These are phyloP conservation scores for Petroica traversi DNA, from an alignment of 2,113 vertebrate species.

Conservation along the genomic window DNA sequence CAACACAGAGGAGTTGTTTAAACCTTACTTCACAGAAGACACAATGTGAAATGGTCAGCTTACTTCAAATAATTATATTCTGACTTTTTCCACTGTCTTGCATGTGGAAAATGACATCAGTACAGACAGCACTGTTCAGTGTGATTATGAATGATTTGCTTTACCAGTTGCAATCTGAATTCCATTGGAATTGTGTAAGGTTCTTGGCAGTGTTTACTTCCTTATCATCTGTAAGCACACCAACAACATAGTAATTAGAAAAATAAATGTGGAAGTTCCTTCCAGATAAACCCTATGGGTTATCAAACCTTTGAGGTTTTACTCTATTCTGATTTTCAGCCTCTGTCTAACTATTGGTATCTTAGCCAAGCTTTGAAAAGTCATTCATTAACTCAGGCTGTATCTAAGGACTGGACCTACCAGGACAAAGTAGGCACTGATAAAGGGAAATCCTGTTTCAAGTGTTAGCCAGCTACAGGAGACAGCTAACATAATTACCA, in stretches of 20 bases:
- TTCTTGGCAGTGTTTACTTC: not conserved
- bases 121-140: not conserved
- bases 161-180: not conserved
- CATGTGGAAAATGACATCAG: not conserved
- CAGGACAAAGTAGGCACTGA: not conserved
- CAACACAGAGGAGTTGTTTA: not conserved
- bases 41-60: not conserved
- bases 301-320: slow-evolving; percentile 14
- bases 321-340: not conserved
- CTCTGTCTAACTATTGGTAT: not conserved
- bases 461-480: not conserved
- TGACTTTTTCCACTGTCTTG: not conserved
- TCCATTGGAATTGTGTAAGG: slow-evolving; percentile 7
- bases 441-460: not conserved
- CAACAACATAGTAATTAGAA: not conserved
- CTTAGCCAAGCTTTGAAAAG: not conserved
- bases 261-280: not conserved
- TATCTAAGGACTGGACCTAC: not conserved
- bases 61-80: not conserved
- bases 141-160: not conserved
- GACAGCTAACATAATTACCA: not conserved
- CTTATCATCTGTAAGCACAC: not conserved
- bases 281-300: not conserved
- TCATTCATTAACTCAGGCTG: not conserved
- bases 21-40: not conserved